Evolutionary conservation across 1,140 invertebrate species (phyloP).

Genomic region (Drosophila kepulauana): DNA sequence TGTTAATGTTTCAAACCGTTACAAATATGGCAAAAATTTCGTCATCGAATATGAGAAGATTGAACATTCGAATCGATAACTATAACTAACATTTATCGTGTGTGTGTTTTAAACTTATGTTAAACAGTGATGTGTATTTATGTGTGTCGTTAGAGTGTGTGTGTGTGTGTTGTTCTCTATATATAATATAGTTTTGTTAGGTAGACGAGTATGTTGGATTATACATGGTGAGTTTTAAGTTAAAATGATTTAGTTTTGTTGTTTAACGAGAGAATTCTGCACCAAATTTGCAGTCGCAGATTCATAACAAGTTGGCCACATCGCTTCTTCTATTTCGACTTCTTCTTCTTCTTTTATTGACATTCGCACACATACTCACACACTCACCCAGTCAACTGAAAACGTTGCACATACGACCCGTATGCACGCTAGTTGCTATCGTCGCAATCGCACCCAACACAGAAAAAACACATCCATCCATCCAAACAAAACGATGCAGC

Average conservation of each 20-base stretch:
- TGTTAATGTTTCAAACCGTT: slow-evolving; percentile 69
- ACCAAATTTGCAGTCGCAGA: slow-evolving; percentile 50
- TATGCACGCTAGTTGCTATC: slow-evolving; percentile 79
- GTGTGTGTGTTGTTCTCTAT: slow-evolving; percentile 23
- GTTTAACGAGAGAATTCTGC: slow-evolving; percentile 31
- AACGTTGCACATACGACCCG: slow-evolving; percentile 77
- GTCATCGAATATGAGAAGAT: slow-evolving; percentile 40
- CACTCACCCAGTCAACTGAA: slow-evolving; percentile 67
- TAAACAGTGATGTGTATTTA: slow-evolving; percentile 20
- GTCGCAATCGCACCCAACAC: slow-evolving; percentile 25
- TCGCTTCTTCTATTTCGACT: slow-evolving; percentile 23
- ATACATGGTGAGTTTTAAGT: slow-evolving; percentile 55
- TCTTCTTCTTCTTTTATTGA: slow-evolving; percentile 16
- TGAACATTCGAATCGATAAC: slow-evolving; percentile 47
- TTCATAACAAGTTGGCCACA: slow-evolving; percentile 70
- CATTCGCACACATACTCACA: slow-evolving; percentile 2
- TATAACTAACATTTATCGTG: slow-evolving; percentile 56
- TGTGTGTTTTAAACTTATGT: slow-evolving; percentile 56
- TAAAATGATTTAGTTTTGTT: slow-evolving; percentile 44
- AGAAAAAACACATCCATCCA: slow-evolving; percentile 10
- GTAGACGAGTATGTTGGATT: slow-evolving; percentile 36
- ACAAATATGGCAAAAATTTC: slow-evolving; percentile 71
- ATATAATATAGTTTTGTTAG: slow-evolving; percentile 10
- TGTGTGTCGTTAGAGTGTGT: slow-evolving; percentile 22
- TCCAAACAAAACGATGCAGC: slow-evolving; percentile 60